These are phyloP conservation scores for Drosophila siamana DNA, from an alignment of 2,888 invertebrate genomes.

Conservation along the genomic window DNA sequence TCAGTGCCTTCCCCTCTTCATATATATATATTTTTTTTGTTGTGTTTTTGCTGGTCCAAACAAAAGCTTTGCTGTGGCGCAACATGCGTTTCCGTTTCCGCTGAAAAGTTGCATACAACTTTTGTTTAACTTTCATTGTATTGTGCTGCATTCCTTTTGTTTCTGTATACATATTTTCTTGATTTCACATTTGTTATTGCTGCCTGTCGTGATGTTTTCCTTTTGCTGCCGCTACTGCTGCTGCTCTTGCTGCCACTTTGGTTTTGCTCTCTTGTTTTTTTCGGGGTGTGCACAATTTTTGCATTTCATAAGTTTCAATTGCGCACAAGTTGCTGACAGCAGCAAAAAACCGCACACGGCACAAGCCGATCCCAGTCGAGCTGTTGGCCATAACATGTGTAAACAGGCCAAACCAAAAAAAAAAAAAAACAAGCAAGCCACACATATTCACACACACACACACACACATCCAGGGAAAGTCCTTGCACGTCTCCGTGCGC, in stretches of 20 bases:
- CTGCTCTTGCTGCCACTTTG: conserved; percentile 1
- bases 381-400: conserved; percentile 73
- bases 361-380: conserved; percentile 46
- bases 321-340: conserved; percentile 78
- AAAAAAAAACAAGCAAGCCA: background rate
- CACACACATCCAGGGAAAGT: conserved; percentile 1
- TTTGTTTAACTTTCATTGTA: conserved; percentile 75
- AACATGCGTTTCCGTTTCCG: conserved; percentile 76
- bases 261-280: conserved; percentile 13
- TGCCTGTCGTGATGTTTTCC: conserved; percentile 36
- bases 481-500: background rate
- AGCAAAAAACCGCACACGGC: conserved; percentile 28
- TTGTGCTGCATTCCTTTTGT: conserved; percentile 14
- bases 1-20: background rate
- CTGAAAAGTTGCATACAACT: conserved; percentile 58
- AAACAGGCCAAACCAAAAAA: conserved; percentile 54
- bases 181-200: conserved; percentile 64
- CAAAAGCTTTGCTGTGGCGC: conserved; percentile 63
- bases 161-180: conserved; percentile 31
- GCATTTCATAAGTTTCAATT: conserved; percentile 77
- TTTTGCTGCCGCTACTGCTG: conserved; percentile 10
- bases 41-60: conserved; percentile 23
- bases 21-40: too few species aligned
- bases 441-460: background rate
- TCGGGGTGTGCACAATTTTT: conserved; percentile 52